phyloP scores from a whole-genome alignment of 2,888 invertebrate species.

The Caenorhabditis afra region DNA sequence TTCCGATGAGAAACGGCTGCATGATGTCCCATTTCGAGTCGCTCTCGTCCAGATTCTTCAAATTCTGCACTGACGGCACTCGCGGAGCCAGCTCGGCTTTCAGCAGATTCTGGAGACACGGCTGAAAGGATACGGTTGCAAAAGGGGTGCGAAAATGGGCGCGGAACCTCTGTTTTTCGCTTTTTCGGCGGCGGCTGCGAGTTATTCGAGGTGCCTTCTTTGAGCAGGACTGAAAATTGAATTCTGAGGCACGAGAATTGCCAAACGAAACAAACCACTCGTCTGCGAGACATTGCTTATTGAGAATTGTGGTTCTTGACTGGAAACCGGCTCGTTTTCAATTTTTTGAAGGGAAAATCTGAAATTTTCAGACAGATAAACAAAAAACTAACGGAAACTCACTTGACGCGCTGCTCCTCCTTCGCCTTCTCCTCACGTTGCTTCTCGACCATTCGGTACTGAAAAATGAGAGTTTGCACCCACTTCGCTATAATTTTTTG shows the following conservation, averaged over 20 bases:
- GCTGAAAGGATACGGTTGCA: constrained; percentile 6
- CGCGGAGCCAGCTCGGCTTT: constrained; percentile 18
- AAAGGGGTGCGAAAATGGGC: neutral
- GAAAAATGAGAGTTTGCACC: neutral
- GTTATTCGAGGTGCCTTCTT: too few relatives aligned
- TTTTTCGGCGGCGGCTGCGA: constrained; percentile 59
- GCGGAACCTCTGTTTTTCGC: constrained; percentile 37
- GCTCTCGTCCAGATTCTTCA: constrained; percentile 64
- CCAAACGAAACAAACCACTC: neutral
- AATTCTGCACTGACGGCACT: constrained; percentile 49
- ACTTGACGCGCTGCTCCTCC: constrained; percentile 4
- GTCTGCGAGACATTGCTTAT: neutral
- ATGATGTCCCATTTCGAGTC: constrained; percentile 90
- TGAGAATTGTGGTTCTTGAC: neutral
- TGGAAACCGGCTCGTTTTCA: constrained; percentile 1
- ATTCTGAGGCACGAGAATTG: neutral
- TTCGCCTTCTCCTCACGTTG: neutral
- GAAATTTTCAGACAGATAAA: constrained; percentile 2
- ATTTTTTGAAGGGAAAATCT: constrained; percentile 11
- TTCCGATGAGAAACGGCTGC: constrained; percentile 91
- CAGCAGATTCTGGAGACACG: constrained; percentile 13
- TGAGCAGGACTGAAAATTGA: too few relatives aligned
- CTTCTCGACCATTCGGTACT: neutral
- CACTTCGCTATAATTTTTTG: too few relatives aligned
- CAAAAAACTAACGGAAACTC: constrained; percentile 11